phyloP scores from a whole-genome alignment of 1,140 invertebrate species.

The Panonychus citri region DNA sequence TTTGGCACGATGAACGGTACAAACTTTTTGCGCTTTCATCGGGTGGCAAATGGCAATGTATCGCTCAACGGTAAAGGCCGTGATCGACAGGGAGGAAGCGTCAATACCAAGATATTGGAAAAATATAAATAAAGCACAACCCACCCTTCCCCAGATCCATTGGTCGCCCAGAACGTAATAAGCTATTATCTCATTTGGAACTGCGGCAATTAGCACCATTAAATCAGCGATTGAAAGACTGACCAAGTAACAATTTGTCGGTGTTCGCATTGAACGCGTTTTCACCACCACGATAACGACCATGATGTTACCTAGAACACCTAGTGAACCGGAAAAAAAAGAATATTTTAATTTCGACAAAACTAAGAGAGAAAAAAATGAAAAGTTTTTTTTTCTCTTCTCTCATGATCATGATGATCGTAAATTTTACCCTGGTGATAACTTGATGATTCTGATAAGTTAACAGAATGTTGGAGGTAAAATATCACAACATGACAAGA shows the following conservation, averaged over 20 bases:
- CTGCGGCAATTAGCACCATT: slow-evolving; percentile 30
- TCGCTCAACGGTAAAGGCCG: slow-evolving; percentile 39
- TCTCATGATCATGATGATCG: too few species aligned
- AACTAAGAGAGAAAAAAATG: too few species aligned
- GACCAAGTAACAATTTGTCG: slow-evolving; percentile 37
- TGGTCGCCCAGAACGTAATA: slow-evolving; percentile 32
- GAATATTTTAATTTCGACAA: too few species aligned
- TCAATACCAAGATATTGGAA: slow-evolving; percentile 42
- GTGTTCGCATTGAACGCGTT: slow-evolving; percentile 30
- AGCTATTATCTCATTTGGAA: slow-evolving; percentile 33
- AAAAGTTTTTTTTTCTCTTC: too few species aligned
- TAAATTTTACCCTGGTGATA: too few species aligned
- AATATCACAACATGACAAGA: too few species aligned
- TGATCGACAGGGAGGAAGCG: slow-evolving; percentile 36
- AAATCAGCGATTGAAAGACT: slow-evolving; percentile 35
- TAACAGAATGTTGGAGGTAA: too few species aligned
- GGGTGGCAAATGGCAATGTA: slow-evolving; percentile 37
- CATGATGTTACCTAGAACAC: slow-evolving; percentile 31
- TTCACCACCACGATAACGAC: slow-evolving; percentile 29
- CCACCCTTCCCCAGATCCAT: slow-evolving; percentile 33
- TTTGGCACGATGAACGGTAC: slow-evolving; percentile 32
- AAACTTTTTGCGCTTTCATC: slow-evolving; percentile 31
- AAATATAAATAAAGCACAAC: slow-evolving; percentile 37
- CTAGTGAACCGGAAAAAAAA: background rate
- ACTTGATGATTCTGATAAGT: too few species aligned